A percentile compares a stretch with the other conserved stretches of the same genome.
These are phyloP conservation scores for Eueides isabella DNA, from an alignment of 1,140 invertebrate species.

Conservation along the genomic window DNA sequence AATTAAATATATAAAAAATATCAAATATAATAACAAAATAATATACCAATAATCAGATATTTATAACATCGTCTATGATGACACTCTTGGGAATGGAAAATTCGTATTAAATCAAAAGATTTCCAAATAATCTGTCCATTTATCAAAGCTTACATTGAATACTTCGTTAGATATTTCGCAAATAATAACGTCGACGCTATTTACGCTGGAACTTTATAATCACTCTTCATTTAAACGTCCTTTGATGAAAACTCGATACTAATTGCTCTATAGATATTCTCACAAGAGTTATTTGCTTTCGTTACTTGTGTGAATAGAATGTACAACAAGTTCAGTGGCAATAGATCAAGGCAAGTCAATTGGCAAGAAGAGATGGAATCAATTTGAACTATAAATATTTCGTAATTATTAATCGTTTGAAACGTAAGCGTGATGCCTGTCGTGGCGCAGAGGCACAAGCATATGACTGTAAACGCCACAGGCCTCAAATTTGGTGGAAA, in stretches of 20 bases:
- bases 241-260: slow-evolving; percentile 31
- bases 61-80: too few relatives aligned
- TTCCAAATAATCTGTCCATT: neutral
- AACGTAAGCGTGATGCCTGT: too few relatives aligned
- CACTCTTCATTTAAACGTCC: slow-evolving; percentile 12
- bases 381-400: neutral
- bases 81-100: neutral
- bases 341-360: too few relatives aligned
- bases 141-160: neutral
- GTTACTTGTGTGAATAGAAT: slow-evolving; percentile 40
- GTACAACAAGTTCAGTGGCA: slow-evolving; percentile 34
- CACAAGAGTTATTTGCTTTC: slow-evolving; percentile 26
- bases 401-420: neutral
- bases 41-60: too few relatives aligned
- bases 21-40: too few relatives aligned
- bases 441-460: too few relatives aligned
- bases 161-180: slow-evolving; percentile 2
- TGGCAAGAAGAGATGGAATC: neutral
- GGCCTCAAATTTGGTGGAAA: too few relatives aligned
- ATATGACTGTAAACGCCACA: too few relatives aligned
- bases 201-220: slow-evolving; percentile 16
- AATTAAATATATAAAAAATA: too few relatives aligned
- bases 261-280: slow-evolving; percentile 28
- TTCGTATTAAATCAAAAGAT: neutral
- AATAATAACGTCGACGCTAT: slow-evolving; percentile 3